Base-by-base conservation (phyloP, 2,888 invertebrate genomes). In the Spodoptera exigua region DNA sequence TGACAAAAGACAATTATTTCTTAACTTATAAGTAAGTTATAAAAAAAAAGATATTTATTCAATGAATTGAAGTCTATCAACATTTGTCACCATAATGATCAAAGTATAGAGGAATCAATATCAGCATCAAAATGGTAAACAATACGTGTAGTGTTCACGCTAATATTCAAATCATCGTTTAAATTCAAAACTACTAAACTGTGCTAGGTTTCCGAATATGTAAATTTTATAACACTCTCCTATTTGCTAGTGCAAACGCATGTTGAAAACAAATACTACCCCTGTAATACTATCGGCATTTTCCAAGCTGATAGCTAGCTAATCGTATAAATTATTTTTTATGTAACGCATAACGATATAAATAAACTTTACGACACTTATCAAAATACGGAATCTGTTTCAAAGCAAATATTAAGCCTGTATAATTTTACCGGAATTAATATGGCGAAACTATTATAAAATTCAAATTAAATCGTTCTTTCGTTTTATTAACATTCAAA, bases 401-500 rank as follows among this genome's bases (percentile, higher is more conserved):
- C 51, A 57, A 70, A 18, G 9, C 18, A 41, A 65, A 53, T 49
- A 61, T 53, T 39, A 60, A 40, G 17, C 27, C 43, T 12, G 11
- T 37, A 49, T 48, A 44, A 67, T 47, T 52, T 45, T 47, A 49
- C 16, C 34, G 40, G 40, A 35, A 12, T 16, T 56, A 60, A 46
- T 55, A 55, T 37, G 45, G 36, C 35, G 18, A 37, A 21, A 41
- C 41, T 52, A 62, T 62, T 51, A 61, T 59, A 49, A 66, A 59
- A 49, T 58, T 62, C 37, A 56, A 76, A 70, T 55, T 41, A 70
- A 70, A 61, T 61, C 52, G 49, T 59, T 69, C 57, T 55, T 60
- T 67, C 56, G 63, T 78, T 81, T 81, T 74, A 82, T 75, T 79
- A 80, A 77, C 74, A 80, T 75, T 43, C 52, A 55, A 70, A 73